phyloP scores from a whole-genome alignment of 2,113 vertebrate species.

The Erythrolamprus reginae region DNA sequence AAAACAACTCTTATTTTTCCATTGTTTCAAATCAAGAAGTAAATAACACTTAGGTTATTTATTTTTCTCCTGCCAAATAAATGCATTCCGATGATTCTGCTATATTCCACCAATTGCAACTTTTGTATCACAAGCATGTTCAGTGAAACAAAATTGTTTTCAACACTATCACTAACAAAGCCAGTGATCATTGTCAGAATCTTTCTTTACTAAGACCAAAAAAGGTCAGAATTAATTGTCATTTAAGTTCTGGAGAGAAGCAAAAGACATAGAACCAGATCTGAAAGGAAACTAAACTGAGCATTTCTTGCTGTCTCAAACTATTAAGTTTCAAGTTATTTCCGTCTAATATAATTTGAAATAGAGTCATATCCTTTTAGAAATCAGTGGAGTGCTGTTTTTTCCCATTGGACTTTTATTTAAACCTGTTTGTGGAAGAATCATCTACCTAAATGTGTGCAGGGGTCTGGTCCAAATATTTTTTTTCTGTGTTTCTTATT shows the following conservation, averaged over 20 bases:
- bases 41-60: not conserved
- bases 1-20: not conserved
- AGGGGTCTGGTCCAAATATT: slow-evolving; percentile 43
- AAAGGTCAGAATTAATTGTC: not conserved
- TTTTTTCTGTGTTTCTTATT: slow-evolving; percentile 47
- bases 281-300: not conserved
- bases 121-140: not conserved
- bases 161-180: not conserved
- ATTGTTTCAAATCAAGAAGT: not conserved
- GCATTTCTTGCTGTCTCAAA: not conserved
- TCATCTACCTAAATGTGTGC: not conserved
- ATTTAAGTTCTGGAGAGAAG: not conserved
- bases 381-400: not conserved
- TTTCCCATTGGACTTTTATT: slow-evolving; percentile 33
- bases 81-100: not conserved
- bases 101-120: not conserved
- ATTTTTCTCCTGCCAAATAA: not conserved
- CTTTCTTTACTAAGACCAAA: not conserved
- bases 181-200: not conserved
- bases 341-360: slow-evolving; percentile 35
- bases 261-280: slow-evolving; percentile 26
- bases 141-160: not conserved
- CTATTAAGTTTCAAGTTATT: not conserved
- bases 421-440: slow-evolving; percentile 31
- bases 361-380: slow-evolving; percentile 42